phyloP scores from a whole-genome alignment of 2,797 vertebrate genomes.

The Danio kyathit region DNA sequence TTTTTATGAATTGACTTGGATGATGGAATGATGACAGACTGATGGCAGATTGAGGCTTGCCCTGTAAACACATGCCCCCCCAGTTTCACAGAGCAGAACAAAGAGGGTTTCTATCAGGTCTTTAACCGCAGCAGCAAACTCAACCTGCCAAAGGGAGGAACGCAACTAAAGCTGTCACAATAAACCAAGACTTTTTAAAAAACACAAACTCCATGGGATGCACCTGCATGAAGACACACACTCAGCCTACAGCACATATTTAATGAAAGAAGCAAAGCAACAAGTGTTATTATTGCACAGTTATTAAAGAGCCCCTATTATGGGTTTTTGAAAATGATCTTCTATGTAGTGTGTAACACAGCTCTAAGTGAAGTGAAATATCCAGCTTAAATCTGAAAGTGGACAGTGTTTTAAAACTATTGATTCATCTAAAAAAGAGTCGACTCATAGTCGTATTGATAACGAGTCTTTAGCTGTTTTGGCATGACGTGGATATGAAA shows the following conservation, averaged over 20 bases:
- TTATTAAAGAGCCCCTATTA: too few relatives aligned
- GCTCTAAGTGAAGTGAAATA: too few relatives aligned
- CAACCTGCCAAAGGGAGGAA: slow-evolving; percentile 17
- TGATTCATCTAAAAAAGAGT: too few relatives aligned
- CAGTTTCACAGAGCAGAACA: neutral
- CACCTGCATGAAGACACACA: slow-evolving; percentile 1
- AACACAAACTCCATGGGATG: neutral
- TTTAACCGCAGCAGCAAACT: slow-evolving; percentile 21
- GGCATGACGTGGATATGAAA: too few relatives aligned
- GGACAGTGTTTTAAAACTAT: too few relatives aligned
- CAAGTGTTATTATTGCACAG: neutral
- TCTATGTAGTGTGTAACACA: too few relatives aligned
- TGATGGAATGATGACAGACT: slow-evolving; percentile 1
- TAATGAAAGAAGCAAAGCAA: neutral
- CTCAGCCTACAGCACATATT: neutral
- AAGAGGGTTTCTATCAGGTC: slow-evolving; percentile 8
- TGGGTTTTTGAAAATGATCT: too few relatives aligned
- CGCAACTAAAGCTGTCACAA: slow-evolving; percentile 9
- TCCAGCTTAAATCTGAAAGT: too few relatives aligned
- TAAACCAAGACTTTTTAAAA: neutral
- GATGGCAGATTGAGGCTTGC: slow-evolving; percentile 26
- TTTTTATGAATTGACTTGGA: neutral
- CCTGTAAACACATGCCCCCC: slow-evolving; percentile 4
- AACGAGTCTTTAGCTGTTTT: too few relatives aligned
- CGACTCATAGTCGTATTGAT: too few relatives aligned